Evolutionary conservation across 2,797 vertebrate species (phyloP), one percentile per base, ranked within the genome.

Genomic region (Anas georgica): DNA sequence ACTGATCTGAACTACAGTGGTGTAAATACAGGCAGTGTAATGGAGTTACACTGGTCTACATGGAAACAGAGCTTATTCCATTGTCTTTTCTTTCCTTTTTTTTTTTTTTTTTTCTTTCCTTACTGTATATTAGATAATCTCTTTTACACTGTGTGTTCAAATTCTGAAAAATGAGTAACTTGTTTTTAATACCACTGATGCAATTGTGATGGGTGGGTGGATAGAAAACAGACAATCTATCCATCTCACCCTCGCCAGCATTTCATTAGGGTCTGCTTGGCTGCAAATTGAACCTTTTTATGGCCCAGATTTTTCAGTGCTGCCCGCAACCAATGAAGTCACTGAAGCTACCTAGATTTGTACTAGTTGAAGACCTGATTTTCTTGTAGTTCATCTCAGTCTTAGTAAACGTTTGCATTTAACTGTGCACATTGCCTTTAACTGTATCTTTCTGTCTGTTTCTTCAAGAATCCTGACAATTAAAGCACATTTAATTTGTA

Each of bases 121-220:
- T 69, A 52, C 7, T 37, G 10, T 76, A 50, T 70, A 86, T 85
- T 85, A 94, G 81, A 73, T 64, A 77, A 69, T 87, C 54, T 67
- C 33, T 88, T 93, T 82, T 63, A 73, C 54, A 60, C 25, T 46
- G 25, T 43, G 56, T 37, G 43, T 43, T 28, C 74, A 45, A 79
- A 64, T 85, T 94, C 9, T 29, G 63, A 75, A 85, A 93, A 91
- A 76, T 86, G 12, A 92, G 62, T 64, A 88, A 86, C 67, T 88
- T 82, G 28, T 84, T 94, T 63, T 74, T 73, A 89, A 76, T 73
- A 89, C 23, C 31, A 66, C 67, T 82, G 70, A 92, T 83, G 84
- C 79, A 92, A 3, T 82, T 92, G 59, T 59, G 69, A 63, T 33
- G 23, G 26, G 93, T 80, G 59, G 91, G 74, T 88, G 70, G 90